These are phyloP conservation scores for Oikopleura dioica DNA, from an alignment of 23 tunicate species.

Conservation along the genomic window DNA sequence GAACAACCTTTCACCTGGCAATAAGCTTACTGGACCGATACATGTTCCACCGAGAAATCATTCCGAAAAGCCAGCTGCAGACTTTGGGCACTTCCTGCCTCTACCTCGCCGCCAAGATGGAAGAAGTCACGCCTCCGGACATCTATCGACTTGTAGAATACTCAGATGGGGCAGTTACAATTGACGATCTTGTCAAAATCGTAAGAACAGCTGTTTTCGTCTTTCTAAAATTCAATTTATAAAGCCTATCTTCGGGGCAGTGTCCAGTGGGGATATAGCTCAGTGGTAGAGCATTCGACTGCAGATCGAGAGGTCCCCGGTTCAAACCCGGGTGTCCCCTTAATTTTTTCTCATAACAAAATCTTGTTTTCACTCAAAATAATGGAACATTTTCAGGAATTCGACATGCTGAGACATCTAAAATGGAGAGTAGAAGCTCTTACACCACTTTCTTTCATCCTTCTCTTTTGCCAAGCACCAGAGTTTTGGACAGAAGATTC, in stretches of 20 bases:
- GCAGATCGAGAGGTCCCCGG: slow-evolving; percentile 63
- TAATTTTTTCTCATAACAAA: slow-evolving; percentile 4
- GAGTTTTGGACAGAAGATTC: too few relatives aligned
- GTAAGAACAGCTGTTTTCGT: not conserved
- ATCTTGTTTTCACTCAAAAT: not conserved
- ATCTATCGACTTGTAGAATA: not conserved
- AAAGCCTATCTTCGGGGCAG: not conserved
- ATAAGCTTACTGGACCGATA: not conserved
- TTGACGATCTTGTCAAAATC: not conserved
- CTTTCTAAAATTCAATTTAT: not conserved
- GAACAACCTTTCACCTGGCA: not conserved
- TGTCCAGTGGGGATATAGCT: slow-evolving; percentile 30
- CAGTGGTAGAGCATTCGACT: slow-evolving; percentile 59
- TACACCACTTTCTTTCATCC: not conserved
- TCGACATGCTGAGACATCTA: not conserved
- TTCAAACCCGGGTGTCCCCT: slow-evolving; percentile 62
- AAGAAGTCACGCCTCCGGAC: slow-evolving; percentile 6
- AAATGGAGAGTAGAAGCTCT: not conserved
- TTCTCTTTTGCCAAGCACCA: not conserved
- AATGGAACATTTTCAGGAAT: not conserved
- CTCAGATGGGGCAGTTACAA: not conserved
- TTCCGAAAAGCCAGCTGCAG: slow-evolving; percentile 12
- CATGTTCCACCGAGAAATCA: not conserved
- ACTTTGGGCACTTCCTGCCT: slow-evolving; percentile 2
- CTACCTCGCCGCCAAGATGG: slow-evolving; percentile 16